Evolutionary conservation across 2,797 vertebrate species (phyloP).

Genomic region (Pitangus sulphuratus): DNA sequence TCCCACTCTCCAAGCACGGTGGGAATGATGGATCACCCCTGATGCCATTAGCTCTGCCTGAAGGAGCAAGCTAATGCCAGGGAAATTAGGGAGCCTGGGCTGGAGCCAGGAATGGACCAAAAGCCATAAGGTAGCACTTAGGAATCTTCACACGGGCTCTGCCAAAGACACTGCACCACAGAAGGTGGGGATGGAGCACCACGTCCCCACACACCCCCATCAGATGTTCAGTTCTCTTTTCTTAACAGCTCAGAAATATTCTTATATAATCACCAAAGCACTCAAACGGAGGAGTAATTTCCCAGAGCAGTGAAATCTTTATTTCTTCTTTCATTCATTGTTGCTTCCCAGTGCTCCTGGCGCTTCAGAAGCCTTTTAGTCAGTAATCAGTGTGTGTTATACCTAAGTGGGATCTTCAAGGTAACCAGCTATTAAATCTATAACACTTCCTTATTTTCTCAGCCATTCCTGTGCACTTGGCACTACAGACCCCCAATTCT

Average conservation of each 20-base stretch:
- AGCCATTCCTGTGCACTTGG: background rate
- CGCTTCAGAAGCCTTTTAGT: background rate
- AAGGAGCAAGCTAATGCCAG: slow-evolving; percentile 40
- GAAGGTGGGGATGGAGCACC: background rate
- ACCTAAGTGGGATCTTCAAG: background rate
- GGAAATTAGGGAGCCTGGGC: background rate
- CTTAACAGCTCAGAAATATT: background rate
- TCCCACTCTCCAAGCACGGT: background rate
- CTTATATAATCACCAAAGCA: background rate
- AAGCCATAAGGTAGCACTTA: background rate
- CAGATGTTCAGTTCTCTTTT: background rate
- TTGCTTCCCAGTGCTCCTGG: background rate
- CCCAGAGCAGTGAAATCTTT: background rate
- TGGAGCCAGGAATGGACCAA: background rate
- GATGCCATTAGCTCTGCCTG: slow-evolving; percentile 27
- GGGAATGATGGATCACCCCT: background rate
- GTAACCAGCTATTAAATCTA: background rate
- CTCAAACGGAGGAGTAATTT: background rate
- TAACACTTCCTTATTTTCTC: background rate
- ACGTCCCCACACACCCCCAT: background rate
- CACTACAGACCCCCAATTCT: background rate
- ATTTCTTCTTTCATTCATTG: accelerated
- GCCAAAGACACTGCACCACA: background rate
- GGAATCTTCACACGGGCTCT: background rate
- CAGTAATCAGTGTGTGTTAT: background rate